These are phyloP conservation scores for Rhabdophis nuchalis DNA, from an alignment of 2,797 vertebrate species.

Conservation along the genomic window DNA sequence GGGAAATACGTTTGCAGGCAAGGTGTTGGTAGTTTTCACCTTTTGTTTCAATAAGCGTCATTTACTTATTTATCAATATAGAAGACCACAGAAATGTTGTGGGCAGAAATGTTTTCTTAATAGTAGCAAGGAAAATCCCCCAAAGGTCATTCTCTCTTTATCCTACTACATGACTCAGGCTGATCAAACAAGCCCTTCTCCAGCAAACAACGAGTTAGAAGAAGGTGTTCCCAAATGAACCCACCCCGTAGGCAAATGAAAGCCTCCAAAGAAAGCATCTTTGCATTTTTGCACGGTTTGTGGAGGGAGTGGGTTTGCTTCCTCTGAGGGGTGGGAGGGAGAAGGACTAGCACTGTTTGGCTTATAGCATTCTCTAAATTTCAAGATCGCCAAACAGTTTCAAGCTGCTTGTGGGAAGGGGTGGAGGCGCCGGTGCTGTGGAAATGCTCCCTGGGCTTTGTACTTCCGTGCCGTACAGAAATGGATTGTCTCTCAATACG, in stretches of 20 bases:
- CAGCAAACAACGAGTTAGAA: conserved; percentile 26
- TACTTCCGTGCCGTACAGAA: neutral
- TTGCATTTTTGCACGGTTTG: neutral
- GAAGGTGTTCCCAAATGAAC: conserved; percentile 20
- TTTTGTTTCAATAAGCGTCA: conserved; percentile 38
- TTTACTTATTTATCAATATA: conserved; percentile 62
- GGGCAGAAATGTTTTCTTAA: conserved; percentile 50
- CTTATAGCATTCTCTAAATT: neutral
- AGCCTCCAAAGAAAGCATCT: neutral
- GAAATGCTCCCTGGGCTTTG: neutral
- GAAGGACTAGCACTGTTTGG: neutral
- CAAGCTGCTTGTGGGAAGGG: neutral
- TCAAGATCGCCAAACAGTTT: neutral
- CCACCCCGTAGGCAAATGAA: neutral
- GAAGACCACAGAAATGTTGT: conserved; percentile 35
- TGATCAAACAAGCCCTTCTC: conserved; percentile 32
- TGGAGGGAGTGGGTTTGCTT: neutral
- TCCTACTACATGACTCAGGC: conserved; percentile 49
- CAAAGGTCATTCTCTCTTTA: conserved; percentile 63
- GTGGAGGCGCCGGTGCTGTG: neutral
- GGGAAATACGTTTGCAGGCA: conserved; percentile 68
- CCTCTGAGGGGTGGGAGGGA: neutral
- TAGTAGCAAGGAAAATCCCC: conserved; percentile 61
- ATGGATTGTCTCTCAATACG: neutral
- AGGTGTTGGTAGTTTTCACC: conserved; percentile 34